Evolutionary conservation across 2,113 vertebrate species (phyloP).

Genomic region (Nipponia nippon): DNA sequence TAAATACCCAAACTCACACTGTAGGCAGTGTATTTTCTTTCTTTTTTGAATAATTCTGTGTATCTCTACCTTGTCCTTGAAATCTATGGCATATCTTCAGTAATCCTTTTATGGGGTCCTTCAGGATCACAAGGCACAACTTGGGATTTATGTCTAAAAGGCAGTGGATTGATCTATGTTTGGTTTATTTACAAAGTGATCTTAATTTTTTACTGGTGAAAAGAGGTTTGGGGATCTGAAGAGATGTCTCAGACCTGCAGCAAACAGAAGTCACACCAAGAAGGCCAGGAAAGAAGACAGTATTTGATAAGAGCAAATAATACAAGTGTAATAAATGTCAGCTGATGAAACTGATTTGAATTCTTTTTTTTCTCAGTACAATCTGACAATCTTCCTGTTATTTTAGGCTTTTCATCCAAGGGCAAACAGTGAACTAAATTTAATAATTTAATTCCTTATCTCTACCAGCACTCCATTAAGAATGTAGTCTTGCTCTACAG

Average conservation of each 20-base stretch:
- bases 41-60: neutral
- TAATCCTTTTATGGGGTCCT: neutral
- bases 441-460: neutral
- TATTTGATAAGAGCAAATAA: neutral
- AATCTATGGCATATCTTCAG: neutral
- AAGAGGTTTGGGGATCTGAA: neutral
- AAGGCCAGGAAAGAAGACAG: neutral
- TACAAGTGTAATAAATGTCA: neutral
- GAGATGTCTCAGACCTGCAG: neutral
- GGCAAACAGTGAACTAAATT: neutral
- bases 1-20: neutral
- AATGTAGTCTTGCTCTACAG: neutral
- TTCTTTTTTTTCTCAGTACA: neutral
- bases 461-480: neutral
- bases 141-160: neutral
- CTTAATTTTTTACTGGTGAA: neutral
- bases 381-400: neutral
- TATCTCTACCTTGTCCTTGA: neutral
- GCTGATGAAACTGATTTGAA: neutral
- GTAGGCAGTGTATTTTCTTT: neutral
- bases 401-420: neutral
- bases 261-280: neutral
- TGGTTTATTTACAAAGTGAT: neutral
- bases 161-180: neutral
- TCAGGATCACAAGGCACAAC: neutral